phyloP scores from a whole-genome alignment of 2,113 vertebrate species.

The Grammomys surdaster region DNA sequence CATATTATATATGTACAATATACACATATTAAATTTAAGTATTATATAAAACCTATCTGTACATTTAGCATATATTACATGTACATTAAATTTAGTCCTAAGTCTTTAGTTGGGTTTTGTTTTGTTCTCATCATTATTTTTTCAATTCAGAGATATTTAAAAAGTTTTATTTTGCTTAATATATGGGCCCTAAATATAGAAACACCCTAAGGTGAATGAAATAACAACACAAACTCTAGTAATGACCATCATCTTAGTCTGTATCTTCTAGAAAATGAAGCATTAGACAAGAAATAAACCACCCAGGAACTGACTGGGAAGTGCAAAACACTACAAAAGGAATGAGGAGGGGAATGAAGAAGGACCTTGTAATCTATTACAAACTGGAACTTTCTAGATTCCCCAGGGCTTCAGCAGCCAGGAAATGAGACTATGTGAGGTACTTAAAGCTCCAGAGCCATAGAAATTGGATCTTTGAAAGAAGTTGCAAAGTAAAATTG shows the following conservation, averaged over 20 bases:
- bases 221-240: neutral
- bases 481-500: neutral
- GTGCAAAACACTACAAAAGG: neutral
- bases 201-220: neutral
- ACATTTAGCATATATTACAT: neutral
- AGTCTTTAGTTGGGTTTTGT: neutral
- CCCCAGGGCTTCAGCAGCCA: neutral
- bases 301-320: neutral
- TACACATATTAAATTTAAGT: neutral
- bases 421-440: neutral
- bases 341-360: neutral
- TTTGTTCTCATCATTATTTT: neutral
- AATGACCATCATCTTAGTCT: neutral
- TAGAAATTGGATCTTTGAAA: neutral
- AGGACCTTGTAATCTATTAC: neutral
- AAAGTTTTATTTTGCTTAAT: slow-evolving; percentile 17
- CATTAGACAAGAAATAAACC: neutral
- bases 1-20: neutral
- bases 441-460: neutral
- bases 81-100: neutral
- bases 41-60: neutral
- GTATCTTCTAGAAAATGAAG: neutral
- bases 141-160: slow-evolving; percentile 21
- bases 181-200: neutral
- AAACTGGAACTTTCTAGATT: neutral